phyloP scores from a whole-genome alignment of 2,113 vertebrate species.

The Hyperoodon ampullatus region DNA sequence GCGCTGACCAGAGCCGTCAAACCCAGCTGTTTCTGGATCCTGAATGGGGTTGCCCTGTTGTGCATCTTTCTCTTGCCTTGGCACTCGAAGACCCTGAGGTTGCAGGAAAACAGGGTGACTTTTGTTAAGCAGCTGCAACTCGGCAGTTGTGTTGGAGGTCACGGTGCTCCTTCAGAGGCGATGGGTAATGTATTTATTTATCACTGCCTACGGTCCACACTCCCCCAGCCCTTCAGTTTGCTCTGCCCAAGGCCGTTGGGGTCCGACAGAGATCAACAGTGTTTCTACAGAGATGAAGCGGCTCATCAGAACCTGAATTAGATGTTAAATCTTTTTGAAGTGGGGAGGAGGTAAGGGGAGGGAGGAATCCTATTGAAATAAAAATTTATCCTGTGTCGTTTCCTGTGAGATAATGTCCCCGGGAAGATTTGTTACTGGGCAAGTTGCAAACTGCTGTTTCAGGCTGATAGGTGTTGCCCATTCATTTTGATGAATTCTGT shows the following conservation, averaged over 20 bases:
- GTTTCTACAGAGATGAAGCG: slow-evolving; percentile 87
- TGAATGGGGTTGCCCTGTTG: neutral
- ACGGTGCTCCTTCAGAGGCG: slow-evolving; percentile 83
- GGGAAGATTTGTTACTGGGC: slow-evolving; percentile 88
- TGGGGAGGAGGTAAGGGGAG: slow-evolving; percentile 85
- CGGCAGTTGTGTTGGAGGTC: slow-evolving; percentile 85
- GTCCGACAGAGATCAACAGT: slow-evolving; percentile 89
- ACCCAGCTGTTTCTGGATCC: neutral
- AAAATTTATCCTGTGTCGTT: slow-evolving; percentile 91
- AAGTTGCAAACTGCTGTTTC: slow-evolving; percentile 90
- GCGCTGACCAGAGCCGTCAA: neutral
- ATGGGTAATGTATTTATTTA: slow-evolving; percentile 89
- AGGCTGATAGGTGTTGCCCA: slow-evolving; percentile 87
- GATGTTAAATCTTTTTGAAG: slow-evolving; percentile 93
- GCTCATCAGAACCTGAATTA: slow-evolving; percentile 91
- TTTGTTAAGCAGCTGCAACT: slow-evolving; percentile 79
- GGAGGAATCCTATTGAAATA: slow-evolving; percentile 83
- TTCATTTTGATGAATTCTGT: slow-evolving; percentile 88
- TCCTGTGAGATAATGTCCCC: slow-evolving; percentile 88
- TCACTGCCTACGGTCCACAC: slow-evolving; percentile 83
- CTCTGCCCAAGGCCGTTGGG: slow-evolving; percentile 89
- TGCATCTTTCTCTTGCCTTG: slow-evolving; percentile 60
- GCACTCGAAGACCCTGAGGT: slow-evolving; percentile 75
- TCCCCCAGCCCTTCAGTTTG: slow-evolving; percentile 81
- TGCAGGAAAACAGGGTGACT: slow-evolving; percentile 76